These are phyloP conservation scores for Bergia puertoricense DNA, from an alignment of 92 coral and sea anemone species.

Conservation along the genomic window DNA sequence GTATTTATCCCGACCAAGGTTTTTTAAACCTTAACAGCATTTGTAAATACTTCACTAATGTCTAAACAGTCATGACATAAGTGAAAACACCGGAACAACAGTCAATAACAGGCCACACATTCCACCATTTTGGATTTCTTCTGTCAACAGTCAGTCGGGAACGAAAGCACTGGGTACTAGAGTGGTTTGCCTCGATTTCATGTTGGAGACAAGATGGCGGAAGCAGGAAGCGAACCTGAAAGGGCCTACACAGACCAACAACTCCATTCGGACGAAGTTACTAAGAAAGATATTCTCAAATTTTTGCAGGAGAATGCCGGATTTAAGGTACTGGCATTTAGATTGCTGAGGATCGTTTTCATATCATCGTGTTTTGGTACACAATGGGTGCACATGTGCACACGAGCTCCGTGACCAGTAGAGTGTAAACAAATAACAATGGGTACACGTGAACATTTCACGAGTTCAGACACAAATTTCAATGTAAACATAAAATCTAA, in stretches of 20 bases:
- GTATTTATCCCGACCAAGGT: neutral
- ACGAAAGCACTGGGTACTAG: neutral
- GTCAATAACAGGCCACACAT: neutral
- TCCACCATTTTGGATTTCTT: conserved; percentile 59
- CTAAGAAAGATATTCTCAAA: conserved; percentile 96
- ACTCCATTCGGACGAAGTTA: conserved; percentile 85
- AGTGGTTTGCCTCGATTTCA: conserved; percentile 56
- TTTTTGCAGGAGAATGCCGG: conserved; percentile 90
- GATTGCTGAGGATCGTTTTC: neutral
- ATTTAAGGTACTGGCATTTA: conserved; percentile 68
- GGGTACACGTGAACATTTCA: conserved; percentile 4
- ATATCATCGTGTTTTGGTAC: neutral
- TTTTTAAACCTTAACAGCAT: neutral
- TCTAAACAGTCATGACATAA: neutral
- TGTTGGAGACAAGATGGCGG: conserved; percentile 78
- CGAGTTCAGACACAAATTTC: neutral
- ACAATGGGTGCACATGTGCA: neutral
- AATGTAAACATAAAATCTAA: neutral
- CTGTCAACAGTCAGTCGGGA: neutral
- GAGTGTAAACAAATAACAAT: neutral
- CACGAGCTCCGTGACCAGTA: neutral
- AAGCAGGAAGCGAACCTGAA: conserved; percentile 58
- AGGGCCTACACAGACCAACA: conserved; percentile 80
- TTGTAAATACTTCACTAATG: neutral
- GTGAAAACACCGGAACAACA: neutral